Percentiles rank a stretch among this genome's conserved stretches.
phyloP scores from a whole-genome alignment of 2,888 invertebrate species.

The Microplitis deprimator region DNA sequence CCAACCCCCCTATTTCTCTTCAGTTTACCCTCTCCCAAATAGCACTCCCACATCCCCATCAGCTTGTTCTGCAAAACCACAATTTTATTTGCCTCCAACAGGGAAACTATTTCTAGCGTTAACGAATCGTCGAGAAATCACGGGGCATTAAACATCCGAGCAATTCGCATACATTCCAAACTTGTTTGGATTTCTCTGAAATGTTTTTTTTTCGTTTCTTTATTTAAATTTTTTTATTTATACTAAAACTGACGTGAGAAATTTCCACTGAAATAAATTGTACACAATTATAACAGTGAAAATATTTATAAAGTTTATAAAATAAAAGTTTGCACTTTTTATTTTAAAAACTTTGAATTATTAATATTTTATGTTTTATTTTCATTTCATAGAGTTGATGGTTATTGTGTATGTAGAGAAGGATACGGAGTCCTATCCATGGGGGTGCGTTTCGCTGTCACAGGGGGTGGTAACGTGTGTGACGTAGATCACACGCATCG shows the following conservation, averaged over 20 bases:
- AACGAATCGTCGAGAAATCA: conserved; percentile 64
- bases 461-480: conserved; percentile 47
- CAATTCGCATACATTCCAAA: conserved; percentile 64
- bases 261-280: conserved; percentile 22
- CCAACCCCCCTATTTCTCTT: conserved; percentile 44
- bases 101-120: conserved; percentile 64
- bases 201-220: conserved; percentile 40
- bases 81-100: conserved; percentile 43
- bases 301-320: background rate
- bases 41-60: background rate
- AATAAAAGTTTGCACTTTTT: background rate
- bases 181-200: conserved; percentile 47
- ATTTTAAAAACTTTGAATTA: background rate
- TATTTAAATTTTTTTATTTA: conserved; percentile 46
- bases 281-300: background rate
- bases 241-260: conserved; percentile 3
- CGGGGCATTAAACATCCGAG: conserved; percentile 67
- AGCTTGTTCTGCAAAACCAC: conserved; percentile 26
- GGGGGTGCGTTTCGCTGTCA: conserved; percentile 25
- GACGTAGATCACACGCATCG: conserved; percentile 63
- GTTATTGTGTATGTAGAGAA: background rate
- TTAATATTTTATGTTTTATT: background rate
- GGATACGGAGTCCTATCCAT: conserved; percentile 25
- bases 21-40: conserved; percentile 6
- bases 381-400: background rate